Evolutionary conservation across 2,113 vertebrate genomes (phyloP).

Genomic region (Sylvia atricapilla): DNA sequence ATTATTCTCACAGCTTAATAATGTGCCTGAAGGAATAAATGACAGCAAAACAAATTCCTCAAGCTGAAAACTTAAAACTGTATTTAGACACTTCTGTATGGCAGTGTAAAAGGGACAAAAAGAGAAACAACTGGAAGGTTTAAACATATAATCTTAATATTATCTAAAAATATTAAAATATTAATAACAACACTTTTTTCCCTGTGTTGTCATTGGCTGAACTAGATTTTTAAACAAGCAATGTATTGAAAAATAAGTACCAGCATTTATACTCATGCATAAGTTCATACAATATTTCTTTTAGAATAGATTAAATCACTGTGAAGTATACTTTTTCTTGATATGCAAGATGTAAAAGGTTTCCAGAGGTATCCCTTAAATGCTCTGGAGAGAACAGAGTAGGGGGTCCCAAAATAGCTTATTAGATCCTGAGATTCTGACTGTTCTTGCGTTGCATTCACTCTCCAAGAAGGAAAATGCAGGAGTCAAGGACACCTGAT

Average conservation of each 20-base stretch:
- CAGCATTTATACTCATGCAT: not conserved
- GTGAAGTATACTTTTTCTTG: not conserved
- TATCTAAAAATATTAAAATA: not conserved
- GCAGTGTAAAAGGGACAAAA: not conserved
- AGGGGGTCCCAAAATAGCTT: not conserved
- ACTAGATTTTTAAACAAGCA: not conserved
- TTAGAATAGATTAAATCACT: not conserved
- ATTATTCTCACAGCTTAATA: not conserved
- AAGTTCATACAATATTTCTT: not conserved
- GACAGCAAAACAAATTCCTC: not conserved
- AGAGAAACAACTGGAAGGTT: not conserved
- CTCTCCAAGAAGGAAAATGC: not conserved
- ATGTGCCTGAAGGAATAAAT: not conserved
- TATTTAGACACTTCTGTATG: not conserved
- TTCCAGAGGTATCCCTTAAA: not conserved
- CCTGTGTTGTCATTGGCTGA: not conserved
- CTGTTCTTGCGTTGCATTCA: not conserved
- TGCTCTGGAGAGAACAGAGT: not conserved
- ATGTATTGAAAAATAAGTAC: not conserved
- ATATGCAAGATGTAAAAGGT: not conserved
- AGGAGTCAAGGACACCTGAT: not conserved
- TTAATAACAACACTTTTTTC: not conserved
- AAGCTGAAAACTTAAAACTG: not conserved
- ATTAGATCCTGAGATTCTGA: not conserved
- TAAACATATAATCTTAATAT: not conserved